Evolutionary conservation across 2,888 invertebrate genomes (phyloP).

Genomic region (Drosophila falleni): DNA sequence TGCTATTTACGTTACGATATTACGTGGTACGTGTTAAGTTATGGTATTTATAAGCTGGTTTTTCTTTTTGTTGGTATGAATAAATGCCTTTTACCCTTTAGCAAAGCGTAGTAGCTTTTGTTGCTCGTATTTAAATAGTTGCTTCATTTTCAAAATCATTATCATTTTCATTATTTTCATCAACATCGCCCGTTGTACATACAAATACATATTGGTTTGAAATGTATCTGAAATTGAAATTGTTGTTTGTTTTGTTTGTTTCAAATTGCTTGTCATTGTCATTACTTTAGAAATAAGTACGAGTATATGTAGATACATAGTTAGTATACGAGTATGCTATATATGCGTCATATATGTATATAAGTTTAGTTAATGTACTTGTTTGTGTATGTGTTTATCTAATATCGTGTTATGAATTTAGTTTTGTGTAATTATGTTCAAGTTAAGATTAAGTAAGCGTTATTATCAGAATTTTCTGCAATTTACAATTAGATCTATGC

Average conservation of each 20-base stretch:
- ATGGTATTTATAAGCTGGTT: conserved; percentile 79
- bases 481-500: conserved; percentile 59
- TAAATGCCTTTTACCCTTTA: conserved; percentile 83
- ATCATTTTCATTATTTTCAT: conserved; percentile 11
- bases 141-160: conserved; percentile 36
- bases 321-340: conserved; percentile 61
- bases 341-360: conserved; percentile 45
- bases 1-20: conserved; percentile 76
- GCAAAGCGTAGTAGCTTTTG: conserved; percentile 69
- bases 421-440: conserved; percentile 38
- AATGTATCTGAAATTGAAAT: conserved; percentile 70
- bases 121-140: conserved; percentile 52
- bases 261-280: conserved; percentile 79
- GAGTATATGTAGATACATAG: conserved; percentile 44
- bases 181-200: conserved; percentile 1
- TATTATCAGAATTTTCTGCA: conserved; percentile 59
- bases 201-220: conserved; percentile 30
- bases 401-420: conserved; percentile 40
- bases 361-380: conserved; percentile 27
- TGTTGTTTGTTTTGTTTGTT: conserved; percentile 58
- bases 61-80: conserved; percentile 55
- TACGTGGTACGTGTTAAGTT: conserved; percentile 62
- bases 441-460: conserved; percentile 67
- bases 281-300: conserved; percentile 51
- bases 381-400: conserved; percentile 19